These are phyloP conservation scores for Bradypodion ventrale DNA, from an alignment of 2,797 vertebrate genomes.

Conservation along the genomic window DNA sequence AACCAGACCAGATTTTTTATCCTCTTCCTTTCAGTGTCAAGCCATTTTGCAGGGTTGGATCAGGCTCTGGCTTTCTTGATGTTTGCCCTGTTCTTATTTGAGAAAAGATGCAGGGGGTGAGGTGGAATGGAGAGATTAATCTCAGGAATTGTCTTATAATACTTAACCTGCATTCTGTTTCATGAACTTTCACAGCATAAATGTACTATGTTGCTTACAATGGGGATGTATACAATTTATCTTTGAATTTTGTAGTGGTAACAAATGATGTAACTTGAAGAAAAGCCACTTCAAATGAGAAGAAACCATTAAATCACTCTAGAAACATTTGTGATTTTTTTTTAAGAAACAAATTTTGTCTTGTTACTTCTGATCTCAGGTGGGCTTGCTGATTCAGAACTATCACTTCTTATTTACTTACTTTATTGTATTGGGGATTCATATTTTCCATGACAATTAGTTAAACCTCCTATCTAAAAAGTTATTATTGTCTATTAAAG, in stretches of 20 bases:
- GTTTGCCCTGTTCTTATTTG: neutral
- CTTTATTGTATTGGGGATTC: neutral
- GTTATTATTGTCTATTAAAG: conserved; percentile 5
- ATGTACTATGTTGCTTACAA: conserved; percentile 1
- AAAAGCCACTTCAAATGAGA: conserved; percentile 14
- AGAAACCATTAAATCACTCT: conserved; percentile 23
- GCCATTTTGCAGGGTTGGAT: conserved; percentile 20
- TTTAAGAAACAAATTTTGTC: too few relatives aligned
- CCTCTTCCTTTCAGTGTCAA: conserved; percentile 38
- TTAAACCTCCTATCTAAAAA: conserved; percentile 39
- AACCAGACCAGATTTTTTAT: neutral
- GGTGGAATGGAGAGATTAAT: conserved; percentile 10
- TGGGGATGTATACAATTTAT: neutral
- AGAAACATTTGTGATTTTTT: neutral
- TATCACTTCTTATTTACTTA: conserved; percentile 9
- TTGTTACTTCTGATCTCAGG: conserved; percentile 12
- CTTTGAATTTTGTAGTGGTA: neutral
- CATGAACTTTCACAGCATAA: conserved; percentile 29
- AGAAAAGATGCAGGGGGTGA: neutral
- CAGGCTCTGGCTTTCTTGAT: neutral
- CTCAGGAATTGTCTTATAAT: neutral
- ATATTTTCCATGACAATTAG: conserved; percentile 45
- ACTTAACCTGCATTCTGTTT: neutral
- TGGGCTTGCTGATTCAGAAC: conserved; percentile 45
- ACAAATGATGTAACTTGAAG: neutral